These are phyloP conservation scores for Malacoctenus gilli DNA, from an alignment of 2,797 vertebrate genomes.

Conservation along the genomic window DNA sequence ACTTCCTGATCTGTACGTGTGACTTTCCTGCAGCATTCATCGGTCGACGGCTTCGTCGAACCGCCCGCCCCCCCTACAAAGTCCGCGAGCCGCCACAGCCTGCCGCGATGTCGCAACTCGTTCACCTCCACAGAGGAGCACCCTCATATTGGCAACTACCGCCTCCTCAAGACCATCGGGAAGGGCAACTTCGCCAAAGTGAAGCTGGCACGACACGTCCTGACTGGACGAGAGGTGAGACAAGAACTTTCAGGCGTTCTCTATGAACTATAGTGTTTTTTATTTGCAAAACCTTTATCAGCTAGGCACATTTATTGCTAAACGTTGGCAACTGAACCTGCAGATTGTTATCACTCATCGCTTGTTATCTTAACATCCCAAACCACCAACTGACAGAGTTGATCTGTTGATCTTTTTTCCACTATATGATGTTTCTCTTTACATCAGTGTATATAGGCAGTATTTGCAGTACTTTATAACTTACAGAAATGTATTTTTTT, in stretches of 20 bases:
- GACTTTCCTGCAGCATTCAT: conserved; percentile 83
- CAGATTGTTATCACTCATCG: background rate
- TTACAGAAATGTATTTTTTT: too few species aligned
- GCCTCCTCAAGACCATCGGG: conserved; percentile 94
- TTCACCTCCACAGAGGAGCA: conserved; percentile 93
- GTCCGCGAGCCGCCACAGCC: conserved; percentile 90
- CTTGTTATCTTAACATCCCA: background rate
- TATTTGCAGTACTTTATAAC: too few species aligned
- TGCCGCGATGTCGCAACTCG: conserved; percentile 92
- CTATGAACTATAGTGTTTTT: background rate
- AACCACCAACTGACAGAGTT: background rate
- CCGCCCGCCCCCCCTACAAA: conserved; percentile 87
- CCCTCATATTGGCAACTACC: conserved; percentile 94
- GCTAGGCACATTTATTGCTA: background rate
- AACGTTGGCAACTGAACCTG: background rate
- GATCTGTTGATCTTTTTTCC: too few species aligned
- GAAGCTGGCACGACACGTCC: conserved; percentile 92
- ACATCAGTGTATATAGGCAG: too few species aligned
- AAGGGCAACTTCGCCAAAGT: conserved; percentile 98
- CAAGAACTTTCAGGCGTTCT: background rate
- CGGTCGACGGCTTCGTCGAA: conserved; percentile 90
- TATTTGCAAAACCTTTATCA: background rate
- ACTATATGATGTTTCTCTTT: too few species aligned
- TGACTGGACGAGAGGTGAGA: conserved; percentile 94
- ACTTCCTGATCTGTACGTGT: conserved; percentile 38